Evolutionary conservation across 2,113 vertebrate species (phyloP).

Genomic region (Perca schrenkii): DNA sequence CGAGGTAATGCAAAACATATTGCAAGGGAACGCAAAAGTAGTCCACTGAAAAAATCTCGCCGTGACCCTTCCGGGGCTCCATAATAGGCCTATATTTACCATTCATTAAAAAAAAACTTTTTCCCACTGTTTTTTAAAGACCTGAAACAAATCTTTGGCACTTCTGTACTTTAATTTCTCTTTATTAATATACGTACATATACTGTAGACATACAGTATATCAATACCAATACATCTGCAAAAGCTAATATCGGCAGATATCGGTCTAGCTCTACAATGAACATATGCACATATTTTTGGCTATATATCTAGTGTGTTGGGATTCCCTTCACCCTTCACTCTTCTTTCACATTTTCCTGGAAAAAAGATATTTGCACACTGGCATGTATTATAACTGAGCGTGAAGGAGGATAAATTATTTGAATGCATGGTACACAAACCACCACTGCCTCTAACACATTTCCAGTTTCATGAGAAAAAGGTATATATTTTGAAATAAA

Average conservation of each 20-base stretch:
- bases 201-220: too few species aligned
- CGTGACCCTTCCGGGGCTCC: too few species aligned
- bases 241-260: background rate
- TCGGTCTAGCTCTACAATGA: background rate
- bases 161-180: background rate
- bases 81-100: too few species aligned
- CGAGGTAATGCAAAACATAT: too few species aligned
- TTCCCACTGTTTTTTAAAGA: background rate
- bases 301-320: background rate
- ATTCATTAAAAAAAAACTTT: background rate
- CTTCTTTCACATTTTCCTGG: background rate
- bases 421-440: background rate
- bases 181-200: background rate
- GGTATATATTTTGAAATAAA: conserved; percentile 9
- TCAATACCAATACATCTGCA: background rate
- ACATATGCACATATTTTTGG: background rate
- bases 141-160: background rate
- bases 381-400: background rate
- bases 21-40: too few species aligned
- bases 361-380: background rate
- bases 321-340: background rate
- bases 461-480: background rate
- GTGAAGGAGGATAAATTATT: background rate
- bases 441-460: background rate
- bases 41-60: too few species aligned